Base-by-base conservation (phyloP, 1,140 invertebrate genomes). In the Cydia strobilella region DNA sequence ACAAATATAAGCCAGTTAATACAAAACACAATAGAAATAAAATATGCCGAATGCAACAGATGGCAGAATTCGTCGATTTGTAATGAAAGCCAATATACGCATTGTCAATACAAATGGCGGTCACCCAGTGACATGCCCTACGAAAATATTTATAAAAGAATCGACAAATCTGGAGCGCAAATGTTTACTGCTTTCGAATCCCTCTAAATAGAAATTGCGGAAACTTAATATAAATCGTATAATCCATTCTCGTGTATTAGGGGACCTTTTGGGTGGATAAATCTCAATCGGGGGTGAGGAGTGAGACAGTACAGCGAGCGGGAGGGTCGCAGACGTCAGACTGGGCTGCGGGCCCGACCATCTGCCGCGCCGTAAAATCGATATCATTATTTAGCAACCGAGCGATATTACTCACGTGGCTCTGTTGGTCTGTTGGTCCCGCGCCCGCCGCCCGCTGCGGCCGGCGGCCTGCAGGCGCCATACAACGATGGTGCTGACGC, bases 191-290 rank as follows among this genome's bases (percentile, higher is more conserved):
- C 80, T 76, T 78, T 80, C 82, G 79, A 79, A 82, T 89, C 87
- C 84, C 85, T 87, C 87, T 86, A 85, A 91, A 90, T 88, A 84
- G 87, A 88, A 90, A 92, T 90, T 89, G 85, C 88, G 90, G 86
- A 90, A 91, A 92, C 89, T 88, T 89, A 91, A 91, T 92, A 91
- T 90, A 92, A 92, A 90, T 90, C 89, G 87, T 86, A 91, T 91
- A 91, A 91, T 90, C 86, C 86, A 87, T 83, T 87, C 75, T 83
- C 81, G 86, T 85, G 82, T 82, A n/a, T n/a, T n/a, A 85, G 88
- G 89, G 89, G 84, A 89, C 84, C 79, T 87, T 90, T 87, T 80
- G 82, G 87, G 84, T 82, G 86, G 86, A 90, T 91, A 89, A 89
- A 90, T 90, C 86, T 91, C 82, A 86, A 91, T 91, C 86, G 87